Percentiles rank a stretch among this genome's conserved stretches.
Conservation (phyloP, 2,888 invertebrate species). For the Lithodes maja region DNA sequence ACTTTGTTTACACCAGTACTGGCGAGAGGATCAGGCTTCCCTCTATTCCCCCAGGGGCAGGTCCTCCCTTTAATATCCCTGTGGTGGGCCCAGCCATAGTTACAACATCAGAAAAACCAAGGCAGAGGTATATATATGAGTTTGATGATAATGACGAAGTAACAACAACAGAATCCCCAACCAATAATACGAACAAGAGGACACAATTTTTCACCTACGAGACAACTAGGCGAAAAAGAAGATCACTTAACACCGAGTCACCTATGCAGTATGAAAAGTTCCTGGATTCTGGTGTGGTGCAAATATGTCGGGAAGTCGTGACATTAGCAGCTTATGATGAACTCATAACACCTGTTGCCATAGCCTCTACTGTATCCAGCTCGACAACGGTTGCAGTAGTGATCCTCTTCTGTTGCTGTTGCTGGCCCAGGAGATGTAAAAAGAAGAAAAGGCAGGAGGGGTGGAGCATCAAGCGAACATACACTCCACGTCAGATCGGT, state of each 20-base stretch:
- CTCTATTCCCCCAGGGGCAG: slow-evolving; percentile 11
- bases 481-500: slow-evolving; percentile 29
- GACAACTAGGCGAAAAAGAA: slow-evolving; percentile 25
- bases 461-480: slow-evolving; percentile 16
- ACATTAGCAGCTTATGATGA: slow-evolving; percentile 64
- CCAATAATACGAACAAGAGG: neutral
- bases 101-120: neutral
- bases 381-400: slow-evolving; percentile 70
- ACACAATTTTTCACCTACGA: slow-evolving; percentile 35
- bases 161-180: slow-evolving; percentile 7
- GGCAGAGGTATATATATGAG: slow-evolving; percentile 50
- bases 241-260: neutral
- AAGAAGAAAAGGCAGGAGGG: slow-evolving; percentile 4
- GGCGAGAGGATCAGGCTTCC: slow-evolving; percentile 58
- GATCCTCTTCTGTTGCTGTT: slow-evolving; percentile 70
- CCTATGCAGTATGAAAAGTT: neutral
- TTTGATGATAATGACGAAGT: slow-evolving; percentile 32
- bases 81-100: slow-evolving; percentile 20
- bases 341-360: slow-evolving; percentile 71
- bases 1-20: slow-evolving; percentile 65
- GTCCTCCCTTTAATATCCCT: slow-evolving; percentile 41
- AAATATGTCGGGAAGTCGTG: slow-evolving; percentile 66
- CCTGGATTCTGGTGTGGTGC: slow-evolving; percentile 17
- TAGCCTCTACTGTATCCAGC: slow-evolving; percentile 71
- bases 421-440: slow-evolving; percentile 56